These are phyloP conservation scores for Bagarius yarrelli DNA, from an alignment of 2,113 vertebrate species.

Conservation along the genomic window DNA sequence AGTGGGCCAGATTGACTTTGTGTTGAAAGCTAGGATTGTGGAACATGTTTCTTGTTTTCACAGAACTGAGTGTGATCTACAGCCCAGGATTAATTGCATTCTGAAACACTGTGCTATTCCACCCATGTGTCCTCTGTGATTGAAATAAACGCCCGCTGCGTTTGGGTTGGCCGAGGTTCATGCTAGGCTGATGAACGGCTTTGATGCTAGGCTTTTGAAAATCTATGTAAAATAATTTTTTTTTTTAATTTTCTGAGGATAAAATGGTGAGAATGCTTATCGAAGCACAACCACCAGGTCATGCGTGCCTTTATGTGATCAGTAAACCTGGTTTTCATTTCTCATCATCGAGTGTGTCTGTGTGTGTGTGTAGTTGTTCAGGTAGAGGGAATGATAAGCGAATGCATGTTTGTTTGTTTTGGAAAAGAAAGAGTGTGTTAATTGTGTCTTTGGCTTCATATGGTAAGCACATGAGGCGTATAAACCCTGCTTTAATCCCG, in stretches of 20 bases:
- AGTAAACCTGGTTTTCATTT: slow-evolving; percentile 48
- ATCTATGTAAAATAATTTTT: slow-evolving; percentile 67
- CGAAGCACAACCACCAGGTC: slow-evolving; percentile 63
- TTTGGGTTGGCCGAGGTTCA: slow-evolving; percentile 63
- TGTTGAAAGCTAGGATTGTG: neutral
- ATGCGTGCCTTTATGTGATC: slow-evolving; percentile 53
- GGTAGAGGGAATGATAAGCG: neutral
- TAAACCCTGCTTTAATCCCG: slow-evolving; percentile 51
- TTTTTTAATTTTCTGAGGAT: slow-evolving; percentile 65
- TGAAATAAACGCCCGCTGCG: slow-evolving; percentile 36
- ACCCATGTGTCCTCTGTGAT: slow-evolving; percentile 38
- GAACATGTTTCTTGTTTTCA: neutral
- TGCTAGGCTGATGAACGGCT: slow-evolving; percentile 61
- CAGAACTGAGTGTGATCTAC: slow-evolving; percentile 8
- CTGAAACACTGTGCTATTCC: slow-evolving; percentile 49
- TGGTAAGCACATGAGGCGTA: slow-evolving; percentile 42
- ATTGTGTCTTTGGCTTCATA: slow-evolving; percentile 45
- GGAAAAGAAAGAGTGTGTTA: slow-evolving; percentile 42
- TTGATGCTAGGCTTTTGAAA: slow-evolving; percentile 50
- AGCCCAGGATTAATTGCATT: slow-evolving; percentile 58
- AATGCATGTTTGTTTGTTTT: slow-evolving; percentile 25
- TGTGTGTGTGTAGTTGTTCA: slow-evolving; percentile 25
- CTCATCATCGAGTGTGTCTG: slow-evolving; percentile 38
- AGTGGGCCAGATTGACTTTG: neutral
- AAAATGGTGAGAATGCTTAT: slow-evolving; percentile 41